Evolutionary conservation across 2,113 vertebrate genomes (phyloP), one percentile per base, ranked within the genome.

Genomic region (Aplodontia rufa): DNA sequence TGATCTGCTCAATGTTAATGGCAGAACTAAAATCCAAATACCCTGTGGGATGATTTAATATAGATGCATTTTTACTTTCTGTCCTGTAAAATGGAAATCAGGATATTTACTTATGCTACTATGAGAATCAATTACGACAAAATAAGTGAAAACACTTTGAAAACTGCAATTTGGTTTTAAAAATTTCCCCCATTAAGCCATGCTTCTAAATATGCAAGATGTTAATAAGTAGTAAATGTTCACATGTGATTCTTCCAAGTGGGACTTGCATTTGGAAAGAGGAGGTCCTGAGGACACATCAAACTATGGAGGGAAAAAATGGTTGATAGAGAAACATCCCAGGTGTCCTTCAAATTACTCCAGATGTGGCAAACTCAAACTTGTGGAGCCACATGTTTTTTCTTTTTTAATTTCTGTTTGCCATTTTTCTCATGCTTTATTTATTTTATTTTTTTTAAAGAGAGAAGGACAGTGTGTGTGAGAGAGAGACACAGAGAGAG

Each of bases 61-160:
- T 69, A 75, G 3, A 26, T 47, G 51, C 91, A 64, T 83, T 69
- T 86, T 83, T 78, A 37, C 42, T 40, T 79, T 35, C 19, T 45
- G 37, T 45, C 37, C 22, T 53, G 42, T 69, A 74, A 87, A 81
- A 83, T 42, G 37, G 68, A 95, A 95, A 92, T 71, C 16, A 85
- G 80, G 76, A 58, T 81, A 87, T 76, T 89, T 60, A 92, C 22
- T 47, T 53, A 80, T 37, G 75, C 90, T 90, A 94, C 72, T 62
- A 32, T 72, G 62, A 93, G 13, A 51, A 80, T 76, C 35, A 78
- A 96, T 76, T 86, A 95, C 55, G 74, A 69, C 19, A 66, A 83
- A 95, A 92, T 51, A 86, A 78, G 8, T 74, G 60, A 93, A 86
- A 95, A 84, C 30, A 88, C 24, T 88, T 89, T 69, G n/a, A 96